Percentiles rank a stretch among this genome's conserved stretches.
phyloP scores from a whole-genome alignment of 2,113 vertebrate species.

The Hemichromis elongatus region DNA sequence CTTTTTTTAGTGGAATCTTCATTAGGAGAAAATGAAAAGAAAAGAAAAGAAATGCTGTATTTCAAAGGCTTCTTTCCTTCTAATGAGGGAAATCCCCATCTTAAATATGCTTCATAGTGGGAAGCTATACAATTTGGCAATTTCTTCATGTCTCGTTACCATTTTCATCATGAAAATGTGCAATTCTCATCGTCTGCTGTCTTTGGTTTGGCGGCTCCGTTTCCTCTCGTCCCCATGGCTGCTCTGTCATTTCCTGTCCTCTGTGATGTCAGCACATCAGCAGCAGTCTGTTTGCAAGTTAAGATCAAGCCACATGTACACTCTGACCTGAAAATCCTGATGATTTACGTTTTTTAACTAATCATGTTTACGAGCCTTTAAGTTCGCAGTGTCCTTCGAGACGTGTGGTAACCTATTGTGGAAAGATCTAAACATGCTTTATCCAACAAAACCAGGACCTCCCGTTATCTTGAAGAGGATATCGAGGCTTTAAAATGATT shows the following conservation, averaged over 20 bases:
- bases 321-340: fast-evolving
- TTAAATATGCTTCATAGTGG: neutral
- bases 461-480: neutral
- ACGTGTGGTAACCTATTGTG: neutral
- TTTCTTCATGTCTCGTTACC: neutral
- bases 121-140: neutral
- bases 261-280: neutral
- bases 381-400: neutral
- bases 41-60: fast-evolving
- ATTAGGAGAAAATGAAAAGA: neutral
- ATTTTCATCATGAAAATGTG: neutral
- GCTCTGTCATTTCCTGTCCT: no score
- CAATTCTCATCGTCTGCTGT: neutral
- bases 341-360: neutral
- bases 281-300: neutral
- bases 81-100: neutral
- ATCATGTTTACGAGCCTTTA: neutral
- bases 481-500: neutral
- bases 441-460: neutral
- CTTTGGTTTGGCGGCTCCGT: fast-evolving
- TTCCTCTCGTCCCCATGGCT: neutral
- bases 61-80: neutral
- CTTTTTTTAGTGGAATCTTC: neutral
- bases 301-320: neutral
- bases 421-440: neutral